Evolutionary conservation across 2,797 vertebrate genomes (phyloP), one percentile per base, ranked within the genome.

Genomic region (Limosa lapponica): DNA sequence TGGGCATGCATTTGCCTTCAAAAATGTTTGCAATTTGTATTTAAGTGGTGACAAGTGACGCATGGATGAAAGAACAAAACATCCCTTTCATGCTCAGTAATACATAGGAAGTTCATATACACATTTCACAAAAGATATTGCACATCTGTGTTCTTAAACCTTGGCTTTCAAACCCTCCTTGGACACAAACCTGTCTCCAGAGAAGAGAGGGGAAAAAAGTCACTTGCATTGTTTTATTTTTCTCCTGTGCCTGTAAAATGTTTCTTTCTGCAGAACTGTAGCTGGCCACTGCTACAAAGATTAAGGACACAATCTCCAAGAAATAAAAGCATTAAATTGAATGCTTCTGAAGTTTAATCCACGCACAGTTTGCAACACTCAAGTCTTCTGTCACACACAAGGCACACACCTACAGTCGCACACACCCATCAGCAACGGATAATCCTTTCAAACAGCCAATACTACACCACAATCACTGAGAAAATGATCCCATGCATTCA

Each of bases 291-390:
- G 12, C 67, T 85, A 37, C 44, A 71, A 59, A 87, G 70, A 84
- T 67, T 72, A 84, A 90, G 51, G 54, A 57, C 4, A 39, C 6
- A 82, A 16, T 23, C 59, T 55, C n/a, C 23, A 71, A 74, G 52
- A 94, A 94, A 93, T 85, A 92, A 78, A 96, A 89, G 49, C 41
- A 87, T 80, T 95, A 92, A 61, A 82, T 25, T 30, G 57, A 82
- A 87, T 34, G n/a, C 6, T 71, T 80, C 67, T 65, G 46, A 74
- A 11, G 0, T 67, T 89, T 89, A 95, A 93, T 90, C 79, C 61
- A 89, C 27, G 44, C 66, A 54, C 61, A 61, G 57, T 81, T 91
- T 95, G 61, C 65, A 89, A 44, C 57, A 83, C 19, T 89, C 37
- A 61, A 44, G 46, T 61, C 39, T 93, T 79, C 65, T 46, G 10